Percentiles rank a stretch among this genome's conserved stretches.
Evolutionary conservation across 1,140 invertebrate genomes (phyloP).

Genomic region (Brachionus asplanchnoidis): DNA sequence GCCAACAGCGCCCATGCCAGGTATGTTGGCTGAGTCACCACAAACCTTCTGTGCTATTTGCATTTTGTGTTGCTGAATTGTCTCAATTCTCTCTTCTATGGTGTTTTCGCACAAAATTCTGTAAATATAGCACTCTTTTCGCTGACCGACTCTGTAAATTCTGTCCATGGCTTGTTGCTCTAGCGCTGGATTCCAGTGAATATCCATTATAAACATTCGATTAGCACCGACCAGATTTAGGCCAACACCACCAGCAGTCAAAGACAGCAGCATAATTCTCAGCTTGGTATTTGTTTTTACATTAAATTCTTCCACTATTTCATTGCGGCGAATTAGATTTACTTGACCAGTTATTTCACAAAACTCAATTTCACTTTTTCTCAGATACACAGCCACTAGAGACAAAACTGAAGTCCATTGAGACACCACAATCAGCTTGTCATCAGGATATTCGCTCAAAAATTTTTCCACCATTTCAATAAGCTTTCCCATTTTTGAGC

Average conservation of each 20-base stretch:
- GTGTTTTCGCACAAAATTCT: constrained; percentile 76
- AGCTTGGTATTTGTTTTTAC: constrained; percentile 49
- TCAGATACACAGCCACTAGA: constrained; percentile 65
- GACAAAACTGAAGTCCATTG: constrained; percentile 75
- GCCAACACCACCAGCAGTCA: constrained; percentile 83
- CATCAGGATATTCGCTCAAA: not conserved
- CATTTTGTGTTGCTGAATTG: constrained; percentile 73
- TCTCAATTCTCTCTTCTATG: constrained; percentile 75
- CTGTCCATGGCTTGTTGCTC: constrained; percentile 85
- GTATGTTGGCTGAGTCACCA: constrained; percentile 52
- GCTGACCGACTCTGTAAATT: constrained; percentile 82
- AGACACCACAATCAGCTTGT: constrained; percentile 68
- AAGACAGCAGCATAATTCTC: constrained; percentile 69
- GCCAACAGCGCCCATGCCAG: constrained; percentile 8
- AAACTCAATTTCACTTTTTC: constrained; percentile 58
- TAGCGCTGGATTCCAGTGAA: constrained; percentile 91
- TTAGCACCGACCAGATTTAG: constrained; percentile 82
- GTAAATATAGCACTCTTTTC: constrained; percentile 68
- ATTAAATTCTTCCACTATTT: constrained; percentile 68
- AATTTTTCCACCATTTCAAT: constrained; percentile 34
- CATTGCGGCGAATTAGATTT: constrained; percentile 50
- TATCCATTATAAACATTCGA: constrained; percentile 79
- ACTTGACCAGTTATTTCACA: constrained; percentile 65
- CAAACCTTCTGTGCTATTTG: constrained; percentile 69
- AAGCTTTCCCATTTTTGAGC: constrained; percentile 18